A percentile compares a stretch with the other conserved stretches of the same genome.
Conservation (phyloP, 1,140 invertebrate species). For the Melitaea cinxia region DNA sequence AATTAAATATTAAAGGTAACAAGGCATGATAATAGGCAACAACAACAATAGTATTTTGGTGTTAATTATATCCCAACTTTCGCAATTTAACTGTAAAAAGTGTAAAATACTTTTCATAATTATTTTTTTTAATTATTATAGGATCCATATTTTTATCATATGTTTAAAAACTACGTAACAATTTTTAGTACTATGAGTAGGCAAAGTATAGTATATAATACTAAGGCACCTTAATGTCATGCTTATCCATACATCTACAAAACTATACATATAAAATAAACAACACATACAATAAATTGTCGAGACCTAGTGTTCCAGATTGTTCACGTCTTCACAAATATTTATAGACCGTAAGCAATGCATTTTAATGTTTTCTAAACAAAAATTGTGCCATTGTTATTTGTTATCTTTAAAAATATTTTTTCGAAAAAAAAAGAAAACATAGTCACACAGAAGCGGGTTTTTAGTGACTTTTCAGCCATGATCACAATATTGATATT, state of each 20-base stretch:
- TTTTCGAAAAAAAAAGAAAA: background rate
- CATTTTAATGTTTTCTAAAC: constrained; percentile 4
- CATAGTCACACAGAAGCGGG: background rate
- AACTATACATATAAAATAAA: background rate
- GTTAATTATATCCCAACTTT: no score
- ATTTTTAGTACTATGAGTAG: background rate
- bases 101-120: no score
- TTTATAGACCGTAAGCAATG: constrained; percentile 9
- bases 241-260: background rate
- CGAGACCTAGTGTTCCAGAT: constrained; percentile 15
- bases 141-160: no score
- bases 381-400: background rate
- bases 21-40: no score
- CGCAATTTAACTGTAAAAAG: no score
- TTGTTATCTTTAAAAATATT: background rate
- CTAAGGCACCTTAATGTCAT: background rate
- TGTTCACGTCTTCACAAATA: constrained; percentile 22
- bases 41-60: no score
- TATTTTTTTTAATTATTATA: no score
- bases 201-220: background rate
- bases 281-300: constrained; percentile 3
- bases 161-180: no score
- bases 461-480: no score
- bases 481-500: no score
- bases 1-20: no score